Conservation (phyloP, 2,113 vertebrate species). For the Dasyornis broadbenti region DNA sequence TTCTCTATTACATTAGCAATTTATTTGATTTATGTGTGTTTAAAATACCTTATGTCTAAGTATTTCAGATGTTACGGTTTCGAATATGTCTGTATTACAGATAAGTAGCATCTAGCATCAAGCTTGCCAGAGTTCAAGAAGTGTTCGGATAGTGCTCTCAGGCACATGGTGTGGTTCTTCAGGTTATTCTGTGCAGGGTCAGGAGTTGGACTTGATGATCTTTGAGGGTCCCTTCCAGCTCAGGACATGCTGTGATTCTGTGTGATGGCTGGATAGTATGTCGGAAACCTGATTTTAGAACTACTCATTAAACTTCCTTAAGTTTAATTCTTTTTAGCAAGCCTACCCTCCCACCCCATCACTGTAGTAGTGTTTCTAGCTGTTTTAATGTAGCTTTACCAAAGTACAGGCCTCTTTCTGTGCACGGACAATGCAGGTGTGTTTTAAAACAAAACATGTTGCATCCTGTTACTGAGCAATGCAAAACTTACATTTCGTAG, state of each 20-base stretch:
- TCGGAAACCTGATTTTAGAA: not conserved
- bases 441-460: not conserved
- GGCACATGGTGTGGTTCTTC: not conserved
- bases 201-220: not conserved
- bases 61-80: not conserved
- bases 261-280: not conserved
- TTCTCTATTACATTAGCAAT: not conserved
- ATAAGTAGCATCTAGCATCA: not conserved
- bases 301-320: not conserved
- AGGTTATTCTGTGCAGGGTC: not conserved
- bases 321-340: not conserved
- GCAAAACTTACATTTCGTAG: not conserved
- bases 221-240: not conserved
- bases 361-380: not conserved
- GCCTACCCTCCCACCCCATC: accelerated
- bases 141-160: not conserved
- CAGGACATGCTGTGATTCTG: not conserved
- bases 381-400: not conserved
- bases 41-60: not conserved
- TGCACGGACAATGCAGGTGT: not conserved
- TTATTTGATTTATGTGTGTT: accelerated
- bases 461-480: not conserved
- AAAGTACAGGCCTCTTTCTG: not conserved
- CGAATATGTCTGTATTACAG: not conserved
- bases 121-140: not conserved